Base-by-base conservation (phyloP, 2,888 invertebrate species). In the Melipona bicolor region DNA sequence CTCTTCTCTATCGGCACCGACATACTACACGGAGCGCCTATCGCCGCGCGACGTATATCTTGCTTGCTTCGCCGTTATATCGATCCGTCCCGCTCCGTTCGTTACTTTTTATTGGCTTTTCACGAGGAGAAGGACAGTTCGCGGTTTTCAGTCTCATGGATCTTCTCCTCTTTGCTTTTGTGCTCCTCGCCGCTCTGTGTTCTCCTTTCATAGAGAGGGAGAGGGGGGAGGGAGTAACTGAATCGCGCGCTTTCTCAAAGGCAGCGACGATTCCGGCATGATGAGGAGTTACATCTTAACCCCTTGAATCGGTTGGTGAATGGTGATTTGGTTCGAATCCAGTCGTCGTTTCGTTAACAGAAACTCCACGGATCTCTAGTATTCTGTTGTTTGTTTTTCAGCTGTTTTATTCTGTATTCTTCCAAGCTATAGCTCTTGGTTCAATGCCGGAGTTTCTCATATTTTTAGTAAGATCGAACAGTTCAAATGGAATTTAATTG, bases 141-240 rank as follows among this genome's bases (percentile, higher is more conserved):
- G 80, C 65, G 76, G 80, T 79, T 83, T 83, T 75, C 59, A 43
- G 70, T 69, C 54, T 62, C 75, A 67, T 68, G 79, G 75, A 75
- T 88, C 81, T 77, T 88, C 81, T 77, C 59, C 50, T 77, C 62
- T 43, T 65, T 79, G 75, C 81, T 68, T 87, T 85, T 85, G 83
- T 85, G 43, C 6, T 0, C 5, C 59, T 17, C 15, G 54, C 21
- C 62, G 13, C 4, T 24, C 2, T 9, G 32, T 32, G 59, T 17
- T 61, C 69, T 49, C n/a, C 64, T 72, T 65, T 61, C 56, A 36
- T 36, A 50, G 61, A 78, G 11, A n/a, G 11, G 27, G 32, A 87
- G 56, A 81, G 62, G 78, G 54, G 27, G 32, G 21, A 83, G 52
- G 81, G 64, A 77, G 64, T 81, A 79, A 87, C 83, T 74, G 78